Conservation (phyloP, 2,797 vertebrate species). For the Adrianichthys oophorus region DNA sequence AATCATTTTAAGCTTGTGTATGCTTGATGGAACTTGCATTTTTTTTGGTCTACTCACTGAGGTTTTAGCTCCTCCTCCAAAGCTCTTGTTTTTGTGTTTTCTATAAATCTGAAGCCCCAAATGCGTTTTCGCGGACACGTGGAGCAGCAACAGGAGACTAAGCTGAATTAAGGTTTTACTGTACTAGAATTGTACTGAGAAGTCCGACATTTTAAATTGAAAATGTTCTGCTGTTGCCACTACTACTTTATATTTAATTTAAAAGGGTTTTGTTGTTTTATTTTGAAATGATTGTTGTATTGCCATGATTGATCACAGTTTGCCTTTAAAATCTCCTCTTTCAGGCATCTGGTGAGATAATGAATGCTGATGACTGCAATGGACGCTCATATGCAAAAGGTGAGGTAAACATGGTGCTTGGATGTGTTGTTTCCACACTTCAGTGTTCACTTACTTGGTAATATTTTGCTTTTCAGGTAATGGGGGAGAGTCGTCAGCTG, state of each 20-base stretch:
- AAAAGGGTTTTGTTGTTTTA: conserved; percentile 8
- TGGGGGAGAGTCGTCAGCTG: conserved; percentile 89
- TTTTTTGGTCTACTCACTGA: conserved; percentile 10
- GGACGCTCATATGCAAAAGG: conserved; percentile 89
- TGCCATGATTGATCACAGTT: not conserved
- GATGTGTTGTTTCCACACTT: conserved; percentile 29
- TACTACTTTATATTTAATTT: conserved; percentile 18
- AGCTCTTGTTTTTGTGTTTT: conserved; percentile 15
- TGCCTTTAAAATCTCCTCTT: conserved; percentile 31
- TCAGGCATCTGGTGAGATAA: conserved; percentile 84
- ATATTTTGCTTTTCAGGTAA: conserved; percentile 79
- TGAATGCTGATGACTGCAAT: conserved; percentile 95
- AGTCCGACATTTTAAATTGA: conserved; percentile 7
- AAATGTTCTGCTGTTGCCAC: conserved; percentile 10
- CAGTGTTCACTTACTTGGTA: conserved; percentile 28
- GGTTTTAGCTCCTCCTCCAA: conserved; percentile 59
- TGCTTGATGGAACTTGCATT: not conserved
- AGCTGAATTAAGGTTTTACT: conserved; percentile 15
- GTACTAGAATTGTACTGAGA: not conserved
- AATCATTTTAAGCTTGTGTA: too few species aligned
- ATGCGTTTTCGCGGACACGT: conserved; percentile 26
- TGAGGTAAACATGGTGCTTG: conserved; percentile 45
- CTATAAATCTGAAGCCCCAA: conserved; percentile 42
- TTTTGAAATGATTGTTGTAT: not conserved
- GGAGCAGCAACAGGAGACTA: conserved; percentile 18